Evolutionary conservation across 1,140 invertebrate genomes (phyloP).

Genomic region (Stegodyphus dumicola): DNA sequence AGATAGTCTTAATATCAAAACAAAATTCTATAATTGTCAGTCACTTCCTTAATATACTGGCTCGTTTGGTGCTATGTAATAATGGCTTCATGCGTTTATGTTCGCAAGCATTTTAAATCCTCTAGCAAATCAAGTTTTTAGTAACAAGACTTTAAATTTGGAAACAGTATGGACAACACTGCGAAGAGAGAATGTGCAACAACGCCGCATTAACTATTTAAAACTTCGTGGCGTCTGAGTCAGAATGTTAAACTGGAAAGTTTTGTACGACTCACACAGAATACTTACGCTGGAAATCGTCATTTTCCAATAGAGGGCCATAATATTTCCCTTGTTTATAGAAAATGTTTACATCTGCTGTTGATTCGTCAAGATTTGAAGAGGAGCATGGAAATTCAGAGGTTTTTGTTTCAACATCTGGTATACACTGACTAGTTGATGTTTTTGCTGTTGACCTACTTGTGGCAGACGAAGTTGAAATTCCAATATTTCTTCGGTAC

Average conservation of each 20-base stretch:
- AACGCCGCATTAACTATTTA: too few species aligned
- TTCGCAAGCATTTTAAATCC: too few species aligned
- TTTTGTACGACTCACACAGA: not conserved
- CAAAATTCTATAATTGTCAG: too few species aligned
- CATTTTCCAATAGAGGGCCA: constrained; percentile 13
- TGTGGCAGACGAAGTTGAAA: constrained; percentile 93
- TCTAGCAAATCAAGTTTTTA: too few species aligned
- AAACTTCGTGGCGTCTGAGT: too few species aligned
- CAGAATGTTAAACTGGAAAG: not conserved
- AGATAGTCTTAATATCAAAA: too few species aligned
- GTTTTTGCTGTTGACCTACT: constrained; percentile 94
- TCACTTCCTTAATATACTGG: too few species aligned
- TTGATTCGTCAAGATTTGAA: constrained; percentile 18
- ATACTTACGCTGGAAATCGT: constrained; percentile 23
- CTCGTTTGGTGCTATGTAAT: too few species aligned
- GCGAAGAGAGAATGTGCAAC: too few species aligned
- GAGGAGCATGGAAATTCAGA: constrained; percentile 29
- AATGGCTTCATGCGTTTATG: too few species aligned
- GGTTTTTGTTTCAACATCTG: constrained; percentile 63
- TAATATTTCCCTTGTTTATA: constrained; percentile 37
- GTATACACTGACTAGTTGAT: constrained; percentile 87
- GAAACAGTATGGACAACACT: too few species aligned
- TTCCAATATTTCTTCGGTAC: constrained; percentile 85
- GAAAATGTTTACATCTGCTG: not conserved
- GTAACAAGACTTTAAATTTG: too few species aligned